phyloP scores from a whole-genome alignment of 2,797 vertebrate genomes.

The Otus scops region DNA sequence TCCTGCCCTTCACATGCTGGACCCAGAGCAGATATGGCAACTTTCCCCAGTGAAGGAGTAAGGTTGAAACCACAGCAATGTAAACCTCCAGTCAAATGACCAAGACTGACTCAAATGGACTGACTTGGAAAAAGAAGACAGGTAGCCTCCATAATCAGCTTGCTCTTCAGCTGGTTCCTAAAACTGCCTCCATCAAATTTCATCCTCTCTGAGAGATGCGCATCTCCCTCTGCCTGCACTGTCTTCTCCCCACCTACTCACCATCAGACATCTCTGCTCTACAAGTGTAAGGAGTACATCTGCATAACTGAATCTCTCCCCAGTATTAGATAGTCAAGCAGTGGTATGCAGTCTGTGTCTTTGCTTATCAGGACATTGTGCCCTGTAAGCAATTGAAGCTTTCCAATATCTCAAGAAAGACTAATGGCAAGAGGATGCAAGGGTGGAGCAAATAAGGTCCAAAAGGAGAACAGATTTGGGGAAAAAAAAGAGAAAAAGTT shows the following conservation, averaged over 20 bases:
- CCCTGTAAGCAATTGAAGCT: background rate
- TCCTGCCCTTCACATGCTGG: background rate
- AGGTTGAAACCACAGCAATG: background rate
- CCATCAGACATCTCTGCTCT: background rate
- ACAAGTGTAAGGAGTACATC: background rate
- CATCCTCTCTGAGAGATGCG: background rate
- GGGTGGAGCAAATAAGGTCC: background rate
- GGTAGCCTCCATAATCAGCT: background rate
- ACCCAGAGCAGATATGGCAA: background rate
- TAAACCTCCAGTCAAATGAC: background rate
- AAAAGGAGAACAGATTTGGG: background rate
- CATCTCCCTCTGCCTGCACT: background rate
- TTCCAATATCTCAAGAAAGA: background rate
- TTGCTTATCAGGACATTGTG: background rate
- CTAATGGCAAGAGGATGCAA: background rate
- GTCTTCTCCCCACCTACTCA: background rate
- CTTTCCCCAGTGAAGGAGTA: background rate
- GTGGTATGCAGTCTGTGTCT: background rate
- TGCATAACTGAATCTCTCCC: background rate
- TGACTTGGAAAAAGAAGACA: background rate
- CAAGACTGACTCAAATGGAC: background rate
- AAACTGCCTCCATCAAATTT: background rate
- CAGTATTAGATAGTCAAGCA: background rate
- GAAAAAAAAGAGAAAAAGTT: rapidly evolving
- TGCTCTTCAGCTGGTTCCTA: background rate